phyloP scores from a whole-genome alignment of 2,888 invertebrate genomes.

The Fragum sueziense region DNA sequence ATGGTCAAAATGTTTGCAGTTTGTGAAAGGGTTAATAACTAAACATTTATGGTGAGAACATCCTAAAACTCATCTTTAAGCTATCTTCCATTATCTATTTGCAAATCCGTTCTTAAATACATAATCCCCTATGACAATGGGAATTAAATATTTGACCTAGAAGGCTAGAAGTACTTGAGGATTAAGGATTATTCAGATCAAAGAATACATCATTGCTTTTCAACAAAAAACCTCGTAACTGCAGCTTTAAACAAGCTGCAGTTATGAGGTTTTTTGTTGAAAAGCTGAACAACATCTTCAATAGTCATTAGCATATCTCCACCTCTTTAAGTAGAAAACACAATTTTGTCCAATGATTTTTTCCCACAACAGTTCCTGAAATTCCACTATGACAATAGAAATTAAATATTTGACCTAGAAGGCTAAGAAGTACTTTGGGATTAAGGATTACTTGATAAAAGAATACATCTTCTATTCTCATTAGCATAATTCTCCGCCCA shows the following conservation, averaged over 20 bases:
- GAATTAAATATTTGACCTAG: constrained; percentile 6
- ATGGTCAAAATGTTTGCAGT: too few relatives aligned
- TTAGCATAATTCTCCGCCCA: too few relatives aligned
- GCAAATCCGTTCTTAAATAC: constrained; percentile 15
- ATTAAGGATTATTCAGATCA: not conserved
- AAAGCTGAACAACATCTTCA: too few relatives aligned
- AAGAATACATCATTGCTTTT: not conserved
- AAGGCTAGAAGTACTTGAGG: not conserved
- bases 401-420: constrained; percentile 10
- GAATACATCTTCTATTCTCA: not conserved
- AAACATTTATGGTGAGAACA: too few relatives aligned
- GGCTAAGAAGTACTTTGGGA: not conserved
- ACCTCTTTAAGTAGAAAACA: too few relatives aligned
- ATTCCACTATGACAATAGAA: constrained; percentile 5
- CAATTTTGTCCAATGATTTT: too few relatives aligned
- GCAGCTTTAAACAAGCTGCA: too few relatives aligned
- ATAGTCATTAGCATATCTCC: too few relatives aligned
- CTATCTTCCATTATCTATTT: constrained; percentile 6
- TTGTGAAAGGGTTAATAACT: too few relatives aligned
- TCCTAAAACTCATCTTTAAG: not conserved
- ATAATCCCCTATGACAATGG: constrained; percentile 18
- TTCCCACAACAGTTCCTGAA: too few relatives aligned
- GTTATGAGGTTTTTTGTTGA: too few relatives aligned
- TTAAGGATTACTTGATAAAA: not conserved
- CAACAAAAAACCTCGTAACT: too few relatives aligned